Conservation (phyloP, 2,888 invertebrate species). For the Caprella mutica region DNA sequence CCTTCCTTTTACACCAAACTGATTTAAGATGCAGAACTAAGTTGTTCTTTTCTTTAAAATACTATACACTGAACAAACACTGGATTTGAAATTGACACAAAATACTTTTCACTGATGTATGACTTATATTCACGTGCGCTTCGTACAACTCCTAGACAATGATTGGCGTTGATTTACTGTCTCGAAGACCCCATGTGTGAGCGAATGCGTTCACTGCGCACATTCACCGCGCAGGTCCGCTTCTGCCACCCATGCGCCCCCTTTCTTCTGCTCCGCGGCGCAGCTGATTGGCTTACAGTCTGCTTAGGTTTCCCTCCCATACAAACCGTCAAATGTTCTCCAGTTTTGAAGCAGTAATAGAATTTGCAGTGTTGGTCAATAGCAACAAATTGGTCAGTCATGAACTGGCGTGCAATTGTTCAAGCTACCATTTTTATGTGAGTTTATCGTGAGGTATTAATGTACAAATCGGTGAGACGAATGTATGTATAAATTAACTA, state of each 20-base stretch:
- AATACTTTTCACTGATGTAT: constrained; percentile 35
- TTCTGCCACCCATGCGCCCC: constrained; percentile 19
- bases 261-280: constrained; percentile 22
- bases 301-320: not conserved
- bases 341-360: constrained; percentile 7
- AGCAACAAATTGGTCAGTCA: constrained; percentile 5
- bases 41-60: too few relatives aligned
- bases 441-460: too few relatives aligned
- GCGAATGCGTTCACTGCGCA: constrained; percentile 30
- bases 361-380: constrained; percentile 9
- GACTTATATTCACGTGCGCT: constrained; percentile 34
- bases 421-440: too few relatives aligned
- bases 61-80: too few relatives aligned
- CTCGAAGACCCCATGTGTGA: constrained; percentile 29
- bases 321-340: not conserved
- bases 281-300: constrained; percentile 17
- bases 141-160: constrained; percentile 34
- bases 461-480: too few relatives aligned
- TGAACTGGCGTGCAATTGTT: too few relatives aligned
- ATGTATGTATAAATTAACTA: too few relatives aligned
- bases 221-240: constrained; percentile 33
- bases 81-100: too few relatives aligned
- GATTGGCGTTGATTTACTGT: constrained; percentile 35
- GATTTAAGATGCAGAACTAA: too few relatives aligned
- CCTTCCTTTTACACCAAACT: too few relatives aligned